Conservation (phyloP, 23 tunicate genomes). For the Oikopleura dioica region DNA sequence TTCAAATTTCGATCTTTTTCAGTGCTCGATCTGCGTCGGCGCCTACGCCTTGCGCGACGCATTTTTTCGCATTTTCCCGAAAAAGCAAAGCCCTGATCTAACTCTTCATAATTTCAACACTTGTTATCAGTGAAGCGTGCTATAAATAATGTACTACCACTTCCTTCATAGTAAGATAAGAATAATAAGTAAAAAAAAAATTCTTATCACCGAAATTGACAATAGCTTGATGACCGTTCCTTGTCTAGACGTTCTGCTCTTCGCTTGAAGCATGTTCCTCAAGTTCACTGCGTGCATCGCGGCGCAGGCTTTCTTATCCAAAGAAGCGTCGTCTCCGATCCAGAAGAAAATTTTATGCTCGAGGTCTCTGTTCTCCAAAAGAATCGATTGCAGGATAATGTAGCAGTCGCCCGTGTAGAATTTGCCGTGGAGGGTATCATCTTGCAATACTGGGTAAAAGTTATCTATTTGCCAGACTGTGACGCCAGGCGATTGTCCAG, state of each 20-base stretch:
- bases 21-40: too few relatives aligned
- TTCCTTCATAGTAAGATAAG: too few relatives aligned
- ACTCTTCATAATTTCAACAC: too few relatives aligned
- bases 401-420: conserved; percentile 89
- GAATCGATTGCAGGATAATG: conserved; percentile 30
- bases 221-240: too few relatives aligned
- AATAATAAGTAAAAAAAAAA: too few relatives aligned
- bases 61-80: too few relatives aligned
- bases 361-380: conserved; percentile 15
- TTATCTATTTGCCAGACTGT: conserved; percentile 97
- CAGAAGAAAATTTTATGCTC: conserved; percentile 37
- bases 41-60: too few relatives aligned
- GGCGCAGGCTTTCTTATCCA: conserved; percentile 84
- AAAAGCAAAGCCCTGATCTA: too few relatives aligned
- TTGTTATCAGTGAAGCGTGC: too few relatives aligned
- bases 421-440: conserved; percentile 50
- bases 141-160: too few relatives aligned
- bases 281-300: conserved; percentile 95
- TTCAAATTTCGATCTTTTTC: too few relatives aligned
- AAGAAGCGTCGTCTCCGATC: conserved; percentile 60
- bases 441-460: conserved; percentile 78
- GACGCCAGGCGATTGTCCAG: conserved; percentile 74
- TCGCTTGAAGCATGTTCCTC: conserved; percentile 85
- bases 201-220: too few relatives aligned
- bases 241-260: conserved; percentile 42